Evolutionary conservation across 2,797 vertebrate species (phyloP), one percentile per base, ranked within the genome.

Genomic region (Coilia nasus): DNA sequence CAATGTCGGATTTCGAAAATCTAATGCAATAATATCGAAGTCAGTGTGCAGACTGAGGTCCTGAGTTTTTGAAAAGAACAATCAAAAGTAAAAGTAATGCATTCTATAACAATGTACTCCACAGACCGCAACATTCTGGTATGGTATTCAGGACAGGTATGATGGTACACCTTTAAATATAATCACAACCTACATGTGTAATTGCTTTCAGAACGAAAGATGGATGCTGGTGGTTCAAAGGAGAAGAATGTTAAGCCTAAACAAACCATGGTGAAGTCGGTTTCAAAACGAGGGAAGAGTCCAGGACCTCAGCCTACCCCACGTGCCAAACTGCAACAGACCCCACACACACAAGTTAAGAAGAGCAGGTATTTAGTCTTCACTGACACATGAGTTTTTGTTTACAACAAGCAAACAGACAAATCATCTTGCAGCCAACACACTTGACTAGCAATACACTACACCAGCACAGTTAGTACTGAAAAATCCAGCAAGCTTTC

Each of bases 131-230:
- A n/a, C n/a, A 41, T 41, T 41, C 35, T 41, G 35, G 35, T 41
- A 41, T 41, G 35, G 5, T 41, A 2, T 41, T 41, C 3, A 59
- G 7, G 15, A 59, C 57, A 57, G 21, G n/a, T 82, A 54, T 54
- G 50, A 54, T 54, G 50, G 1, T 19, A 2, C 14, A 50, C n/a
- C 23, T n/a, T 23, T 71, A 71, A 5, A 6, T 71, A 12, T 25
- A 83, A 4, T 9, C 56, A 54, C 21, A 3, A 64, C 15, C 35
- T 4, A 80, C 50, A 44, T 5, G 6, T 84, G 44, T 21, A 82
- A 85, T 56, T 91, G 31, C 87, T 41, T 89, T 87, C 88, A 90
- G 84, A 83, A 93, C 93, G n/a, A 87, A 92, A 86, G 87, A 89
- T 64, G 1, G 87, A 11, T 7, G 84, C 10, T 81, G 93, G 41